Evolutionary conservation across 1,140 invertebrate genomes (phyloP).

Genomic region (Ectropis grisescens): DNA sequence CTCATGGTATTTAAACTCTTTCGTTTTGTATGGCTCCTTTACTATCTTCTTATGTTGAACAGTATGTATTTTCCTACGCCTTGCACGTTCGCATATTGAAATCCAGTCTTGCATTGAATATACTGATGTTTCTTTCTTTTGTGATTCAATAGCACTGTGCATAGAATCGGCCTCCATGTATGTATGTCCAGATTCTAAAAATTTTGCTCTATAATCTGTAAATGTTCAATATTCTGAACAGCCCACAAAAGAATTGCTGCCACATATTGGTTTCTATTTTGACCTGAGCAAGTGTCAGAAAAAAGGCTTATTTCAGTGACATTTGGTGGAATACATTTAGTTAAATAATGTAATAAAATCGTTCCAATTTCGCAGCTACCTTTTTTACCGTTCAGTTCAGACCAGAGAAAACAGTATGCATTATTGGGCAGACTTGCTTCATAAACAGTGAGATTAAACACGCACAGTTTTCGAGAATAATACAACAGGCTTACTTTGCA

Average conservation of each 20-base stretch:
- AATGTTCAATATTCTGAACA: constrained; percentile 5
- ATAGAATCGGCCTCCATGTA: constrained; percentile 11
- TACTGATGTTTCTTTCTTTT: constrained; percentile 2
- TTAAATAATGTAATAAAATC: constrained; percentile 7
- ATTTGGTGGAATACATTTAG: constrained; percentile 1
- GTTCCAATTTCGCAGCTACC: constrained; percentile 10
- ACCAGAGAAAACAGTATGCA: constrained; percentile 7
- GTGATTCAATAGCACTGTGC: constrained; percentile 9
- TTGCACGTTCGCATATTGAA: constrained; percentile 4
- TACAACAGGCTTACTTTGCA: no score
- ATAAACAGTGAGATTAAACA: no score
- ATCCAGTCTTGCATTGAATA: constrained; percentile 8
- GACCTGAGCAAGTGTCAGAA: constrained; percentile 11
- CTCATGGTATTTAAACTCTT: not conserved
- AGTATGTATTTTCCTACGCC: not conserved
- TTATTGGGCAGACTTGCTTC: no score
- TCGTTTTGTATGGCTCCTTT: not conserved
- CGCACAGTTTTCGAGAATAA: no score
- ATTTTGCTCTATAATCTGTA: constrained; percentile 6
- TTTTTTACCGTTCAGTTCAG: constrained; percentile 9
- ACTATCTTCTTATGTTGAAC: not conserved
- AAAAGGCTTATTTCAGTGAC: constrained; percentile 3
- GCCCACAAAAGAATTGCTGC: constrained; percentile 3
- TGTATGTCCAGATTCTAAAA: constrained; percentile 4
- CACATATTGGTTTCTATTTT: constrained; percentile 12